phyloP scores from a whole-genome alignment of 2,888 invertebrate genomes.

The Athalia circularis region DNA sequence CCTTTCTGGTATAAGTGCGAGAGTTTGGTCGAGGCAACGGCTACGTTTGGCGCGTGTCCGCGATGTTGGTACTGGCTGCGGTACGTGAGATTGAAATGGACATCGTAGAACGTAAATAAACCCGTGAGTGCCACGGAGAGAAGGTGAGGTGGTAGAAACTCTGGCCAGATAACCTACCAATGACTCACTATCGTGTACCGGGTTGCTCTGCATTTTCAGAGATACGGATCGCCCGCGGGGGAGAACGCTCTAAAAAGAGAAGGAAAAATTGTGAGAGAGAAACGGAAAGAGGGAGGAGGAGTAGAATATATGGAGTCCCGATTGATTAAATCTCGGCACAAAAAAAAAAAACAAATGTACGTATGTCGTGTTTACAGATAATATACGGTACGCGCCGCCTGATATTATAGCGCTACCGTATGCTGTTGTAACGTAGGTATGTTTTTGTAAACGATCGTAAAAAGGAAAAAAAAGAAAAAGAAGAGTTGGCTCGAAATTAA shows the following conservation, averaged over 20 bases:
- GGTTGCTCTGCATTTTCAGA: conserved; percentile 30
- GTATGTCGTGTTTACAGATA: neutral
- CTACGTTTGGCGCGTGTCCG: conserved; percentile 33
- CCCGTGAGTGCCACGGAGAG: neutral
- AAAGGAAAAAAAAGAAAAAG: no score
- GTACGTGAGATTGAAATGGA: conserved; percentile 37
- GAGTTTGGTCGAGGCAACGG: neutral
- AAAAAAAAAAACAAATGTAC: neutral
- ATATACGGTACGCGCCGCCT: no score
- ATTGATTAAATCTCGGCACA: conserved; percentile 8
- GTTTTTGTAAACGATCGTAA: no score
- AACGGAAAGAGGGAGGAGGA: neutral
- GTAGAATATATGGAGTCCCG: neutral
- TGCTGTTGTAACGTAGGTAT: no score
- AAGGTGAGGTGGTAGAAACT: neutral
- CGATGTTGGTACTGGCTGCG: neutral
- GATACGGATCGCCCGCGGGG: neutral
- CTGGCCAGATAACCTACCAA: conserved; percentile 29
- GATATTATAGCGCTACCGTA: no score
- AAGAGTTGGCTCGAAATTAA: no score
- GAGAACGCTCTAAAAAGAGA: neutral
- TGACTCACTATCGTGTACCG: conserved; percentile 38
- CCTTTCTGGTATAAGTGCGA: neutral
- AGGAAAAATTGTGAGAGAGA: neutral
- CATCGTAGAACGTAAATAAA: conserved; percentile 40